Conservation (phyloP, 2,888 invertebrate species). For the Pinctada fucata region DNA sequence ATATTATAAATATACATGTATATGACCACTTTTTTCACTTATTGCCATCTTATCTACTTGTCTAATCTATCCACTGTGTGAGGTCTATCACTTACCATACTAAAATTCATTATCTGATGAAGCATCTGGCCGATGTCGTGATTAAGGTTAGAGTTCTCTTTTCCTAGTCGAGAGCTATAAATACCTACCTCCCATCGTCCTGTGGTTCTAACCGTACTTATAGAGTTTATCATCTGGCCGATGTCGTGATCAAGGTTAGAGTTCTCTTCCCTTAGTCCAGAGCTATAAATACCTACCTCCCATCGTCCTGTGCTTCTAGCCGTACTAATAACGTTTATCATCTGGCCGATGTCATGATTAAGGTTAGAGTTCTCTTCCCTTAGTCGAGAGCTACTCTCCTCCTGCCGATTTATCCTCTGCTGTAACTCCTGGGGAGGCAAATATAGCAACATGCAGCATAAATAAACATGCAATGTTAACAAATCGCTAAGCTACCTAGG, state of each 20-base stretch:
- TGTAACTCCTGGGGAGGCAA: constrained; percentile 61
- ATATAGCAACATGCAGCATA: not conserved
- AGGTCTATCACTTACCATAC: too few relatives aligned
- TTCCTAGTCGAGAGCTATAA: constrained; percentile 51
- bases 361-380: constrained; percentile 69
- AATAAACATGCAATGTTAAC: too few relatives aligned
- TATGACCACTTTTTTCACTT: not conserved
- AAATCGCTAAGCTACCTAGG: too few relatives aligned
- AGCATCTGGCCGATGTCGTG: constrained; percentile 71
- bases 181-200: constrained; percentile 72
- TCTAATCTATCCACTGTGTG: not conserved
- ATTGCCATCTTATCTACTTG: not conserved
- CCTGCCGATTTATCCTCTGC: constrained; percentile 60
- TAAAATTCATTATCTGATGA: too few relatives aligned
- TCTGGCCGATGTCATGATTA: constrained; percentile 71
- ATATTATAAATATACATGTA: too few relatives aligned
- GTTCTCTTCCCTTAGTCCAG: constrained; percentile 65
- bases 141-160: constrained; percentile 70
- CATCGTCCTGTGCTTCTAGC: constrained; percentile 70
- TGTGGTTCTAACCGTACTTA: constrained; percentile 66
- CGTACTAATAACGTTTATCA: constrained; percentile 67
- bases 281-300: constrained; percentile 61
- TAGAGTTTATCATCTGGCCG: constrained; percentile 60
- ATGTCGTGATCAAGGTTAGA: constrained; percentile 72
- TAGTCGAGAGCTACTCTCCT: constrained; percentile 56